Base-by-base conservation (phyloP, 2,113 vertebrate species). In the Morone saxatilis region DNA sequence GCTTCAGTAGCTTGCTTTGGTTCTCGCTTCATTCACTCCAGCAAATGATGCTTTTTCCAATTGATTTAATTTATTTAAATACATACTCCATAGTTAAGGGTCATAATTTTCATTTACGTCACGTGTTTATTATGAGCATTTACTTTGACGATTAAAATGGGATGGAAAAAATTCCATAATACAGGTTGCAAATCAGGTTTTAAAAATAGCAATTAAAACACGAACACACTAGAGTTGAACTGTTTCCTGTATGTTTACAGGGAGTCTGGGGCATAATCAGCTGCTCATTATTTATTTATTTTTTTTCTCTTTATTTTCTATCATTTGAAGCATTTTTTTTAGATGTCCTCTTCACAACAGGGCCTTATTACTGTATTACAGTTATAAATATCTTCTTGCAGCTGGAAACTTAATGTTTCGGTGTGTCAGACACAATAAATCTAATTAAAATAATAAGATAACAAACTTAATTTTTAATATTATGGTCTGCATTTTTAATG, bases 1-100 rank as follows among this genome's bases (percentile, higher is more conserved):
- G 79, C 82, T 40, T 79, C 75, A 43, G 47, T 38, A 50, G 61
- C 63, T 63, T n/a, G n/a, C 40, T 74, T 71, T 71, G 76, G 68
- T 71, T 84, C 63, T 78, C 40, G 48, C 78, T 91, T 83, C 72
- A 88, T 90, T 91, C 89, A 31, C 73, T 61, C 48, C 73, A 5
- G 56, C 71, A 75, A 77, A 43, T 74, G 19, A 82, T 75, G 68
- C 47, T 40, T 63, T 79, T 81, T 85, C 57, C 57, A 81, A 87
- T 80, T 86, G 54, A 85, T 79, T 85, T 84, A 1, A 70, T 76
- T 78, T 51, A 76, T 71, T 83, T 68, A 57, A 85, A 71, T 48
- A 72, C 50, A 60, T 70, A 62, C 43, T 73, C 5, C 6, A 59
- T 31, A 81, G 38, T 81, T 73, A 53, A 70, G 40, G 67, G n/a